A percentile compares a stretch with the other conserved stretches of the same genome.
These are phyloP conservation scores for Yasuhikotakia modesta DNA, from an alignment of 2,797 vertebrate species.

Conservation along the genomic window DNA sequence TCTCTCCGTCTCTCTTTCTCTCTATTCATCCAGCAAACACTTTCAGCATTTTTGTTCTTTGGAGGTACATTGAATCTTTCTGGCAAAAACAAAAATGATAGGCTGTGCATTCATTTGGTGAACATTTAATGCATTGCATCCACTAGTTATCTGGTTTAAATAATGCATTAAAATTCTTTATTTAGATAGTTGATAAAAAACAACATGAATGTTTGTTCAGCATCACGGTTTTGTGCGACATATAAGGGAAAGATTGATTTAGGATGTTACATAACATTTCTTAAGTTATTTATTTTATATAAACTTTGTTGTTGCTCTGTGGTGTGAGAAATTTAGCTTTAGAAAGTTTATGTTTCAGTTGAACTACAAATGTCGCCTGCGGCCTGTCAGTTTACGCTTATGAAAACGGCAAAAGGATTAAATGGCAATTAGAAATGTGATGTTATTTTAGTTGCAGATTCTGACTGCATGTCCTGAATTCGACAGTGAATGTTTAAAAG, in stretches of 20 bases:
- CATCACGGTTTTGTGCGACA: too few relatives aligned
- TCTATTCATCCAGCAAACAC: slow-evolving; percentile 8
- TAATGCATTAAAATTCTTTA: too few relatives aligned
- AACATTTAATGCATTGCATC: background rate
- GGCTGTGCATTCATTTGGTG: background rate
- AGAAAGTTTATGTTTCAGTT: too few relatives aligned
- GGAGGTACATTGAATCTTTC: background rate
- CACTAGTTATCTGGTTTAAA: background rate
- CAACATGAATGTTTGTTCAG: too few relatives aligned
- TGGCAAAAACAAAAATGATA: background rate
- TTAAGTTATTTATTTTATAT: background rate
- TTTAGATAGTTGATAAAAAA: too few relatives aligned
- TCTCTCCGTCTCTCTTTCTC: background rate
- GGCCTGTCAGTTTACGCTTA: background rate
- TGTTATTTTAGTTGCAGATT: too few relatives aligned
- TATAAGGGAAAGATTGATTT: too few relatives aligned
- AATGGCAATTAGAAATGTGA: too few relatives aligned
- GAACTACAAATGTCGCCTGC: background rate
- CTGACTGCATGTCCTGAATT: too few relatives aligned
- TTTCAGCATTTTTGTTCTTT: background rate
- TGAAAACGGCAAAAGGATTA: too few relatives aligned
- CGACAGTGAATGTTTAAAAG: too few relatives aligned
- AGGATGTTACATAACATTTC: too few relatives aligned
- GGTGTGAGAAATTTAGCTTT: background rate
- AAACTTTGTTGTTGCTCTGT: background rate